These are phyloP conservation scores for Platycnemis pennipes DNA, from an alignment of 2,888 invertebrate species.

Conservation along the genomic window DNA sequence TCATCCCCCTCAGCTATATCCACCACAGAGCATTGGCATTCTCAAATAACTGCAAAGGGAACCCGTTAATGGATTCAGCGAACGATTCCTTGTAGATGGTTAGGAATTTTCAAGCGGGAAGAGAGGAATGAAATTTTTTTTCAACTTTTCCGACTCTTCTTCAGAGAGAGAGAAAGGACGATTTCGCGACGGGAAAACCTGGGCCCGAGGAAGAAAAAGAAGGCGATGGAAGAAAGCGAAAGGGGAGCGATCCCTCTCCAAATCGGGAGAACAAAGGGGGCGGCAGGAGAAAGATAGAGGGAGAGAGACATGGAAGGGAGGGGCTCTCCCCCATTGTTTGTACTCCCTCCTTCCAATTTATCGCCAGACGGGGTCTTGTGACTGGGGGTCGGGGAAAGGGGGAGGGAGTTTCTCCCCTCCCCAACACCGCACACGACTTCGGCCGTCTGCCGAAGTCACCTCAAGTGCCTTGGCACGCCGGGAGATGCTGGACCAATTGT, in stretches of 20 bases:
- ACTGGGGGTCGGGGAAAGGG: background rate
- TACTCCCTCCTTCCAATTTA: background rate
- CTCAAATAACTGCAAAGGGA: background rate
- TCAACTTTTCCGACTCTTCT: background rate
- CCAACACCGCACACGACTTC: no score
- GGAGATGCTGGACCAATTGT: background rate
- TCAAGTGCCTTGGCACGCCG: background rate
- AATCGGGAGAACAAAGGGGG: constrained; percentile 11
- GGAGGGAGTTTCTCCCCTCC: no score
- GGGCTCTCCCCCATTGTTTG: background rate
- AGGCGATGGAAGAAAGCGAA: background rate
- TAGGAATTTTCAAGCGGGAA: background rate
- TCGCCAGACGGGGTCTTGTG: background rate
- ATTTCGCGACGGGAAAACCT: background rate
- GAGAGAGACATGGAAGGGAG: background rate
- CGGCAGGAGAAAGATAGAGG: background rate
- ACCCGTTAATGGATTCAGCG: constrained; percentile 16
- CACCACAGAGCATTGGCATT: background rate
- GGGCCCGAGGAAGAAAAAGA: background rate
- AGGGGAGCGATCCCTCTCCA: background rate
- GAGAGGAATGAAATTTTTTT: background rate
- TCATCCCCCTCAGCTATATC: background rate
- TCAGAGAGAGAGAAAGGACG: background rate
- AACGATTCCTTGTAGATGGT: background rate
- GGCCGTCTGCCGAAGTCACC: background rate